Base-by-base conservation (phyloP, 1,140 invertebrate genomes). In the Rhynchophorus ferrugineus region DNA sequence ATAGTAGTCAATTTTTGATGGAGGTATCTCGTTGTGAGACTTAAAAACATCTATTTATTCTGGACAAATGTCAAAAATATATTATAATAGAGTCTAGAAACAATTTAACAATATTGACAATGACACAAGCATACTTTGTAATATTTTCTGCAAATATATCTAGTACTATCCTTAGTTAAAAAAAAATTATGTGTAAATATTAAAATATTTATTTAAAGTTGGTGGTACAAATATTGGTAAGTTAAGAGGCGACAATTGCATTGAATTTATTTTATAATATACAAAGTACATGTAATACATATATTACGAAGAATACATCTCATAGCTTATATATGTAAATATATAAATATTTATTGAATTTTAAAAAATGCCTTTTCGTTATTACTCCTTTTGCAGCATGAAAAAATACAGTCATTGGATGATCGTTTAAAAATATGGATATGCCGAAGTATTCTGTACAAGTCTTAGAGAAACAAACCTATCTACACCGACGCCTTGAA, bases 121-220 rank as follows among this genome's bases (percentile, higher is more conserved):
- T n/a, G n/a, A n/a, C n/a, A n/a, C n/a, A n/a, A n/a, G n/a, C n/a
- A n/a, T 29, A 29, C 24, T 29, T 5, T 29, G 5, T 29, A 5
- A 6, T 29, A 29, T 11, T 29, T 11, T 29, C 11, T 29, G 24
- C 11, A 6, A 6, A 29, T 11, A 29, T 29, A 29, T 6, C 24
- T 29, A 11, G 24, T 29, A 29, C 24, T 29, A 29, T 11, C 24
- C 11, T 29, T 29, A 29, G 5, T 29, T 11, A 29, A 11, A 29
- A 11, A 29, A 29, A 29, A 29, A 29, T 29, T 29, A 29, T 29
- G 16, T 39, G n/a, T 39, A 39, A 39, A n/a, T 39, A 17, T 39
- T 39, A 39, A 39, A 39, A 39, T 39, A 39, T 39, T 39, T 39
- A 39, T 39, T 39, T 39, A 18, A 39, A 39, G 37, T 39, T 17